These are phyloP conservation scores for Rhopalosiphum maidis DNA, from an alignment of 1,140 invertebrate genomes.

Conservation along the genomic window DNA sequence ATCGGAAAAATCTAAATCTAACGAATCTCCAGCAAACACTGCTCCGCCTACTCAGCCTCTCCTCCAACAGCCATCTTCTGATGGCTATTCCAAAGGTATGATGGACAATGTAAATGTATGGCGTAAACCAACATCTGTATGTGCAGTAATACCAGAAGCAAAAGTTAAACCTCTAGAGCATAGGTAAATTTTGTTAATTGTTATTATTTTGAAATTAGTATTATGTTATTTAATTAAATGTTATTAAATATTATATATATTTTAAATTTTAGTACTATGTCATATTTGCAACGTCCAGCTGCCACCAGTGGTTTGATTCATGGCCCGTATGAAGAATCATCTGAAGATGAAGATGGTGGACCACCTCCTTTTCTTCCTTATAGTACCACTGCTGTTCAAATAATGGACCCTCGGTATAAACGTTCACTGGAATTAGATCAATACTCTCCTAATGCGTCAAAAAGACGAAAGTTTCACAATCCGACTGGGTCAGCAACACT, in stretches of 20 bases:
- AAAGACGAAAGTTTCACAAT: slow-evolving; percentile 31
- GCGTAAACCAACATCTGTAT: slow-evolving; percentile 46
- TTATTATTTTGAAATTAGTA: not conserved
- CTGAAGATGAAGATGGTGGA: slow-evolving; percentile 44
- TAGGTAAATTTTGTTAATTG: slow-evolving; percentile 3
- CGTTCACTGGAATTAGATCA: slow-evolving; percentile 43
- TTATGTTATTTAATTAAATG: not conserved
- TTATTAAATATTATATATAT: not conserved
- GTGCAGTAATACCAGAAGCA: slow-evolving; percentile 47
- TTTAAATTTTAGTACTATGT: slow-evolving; percentile 37
- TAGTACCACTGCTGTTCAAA: not conserved
- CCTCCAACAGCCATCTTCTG: slow-evolving; percentile 62
- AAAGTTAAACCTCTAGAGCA: slow-evolving; percentile 50
- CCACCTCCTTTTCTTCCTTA: slow-evolving; percentile 25
- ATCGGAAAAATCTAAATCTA: slow-evolving; percentile 39
- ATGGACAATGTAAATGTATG: slow-evolving; percentile 51
- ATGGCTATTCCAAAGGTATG: slow-evolving; percentile 58
- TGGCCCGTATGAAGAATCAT: slow-evolving; percentile 40
- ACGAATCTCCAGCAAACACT: slow-evolving; percentile 59
- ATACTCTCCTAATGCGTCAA: slow-evolving; percentile 1
- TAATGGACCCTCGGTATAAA: slow-evolving; percentile 53
- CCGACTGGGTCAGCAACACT: not conserved
- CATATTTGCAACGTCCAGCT: slow-evolving; percentile 31
- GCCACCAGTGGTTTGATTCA: slow-evolving; percentile 22
- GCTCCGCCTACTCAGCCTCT: slow-evolving; percentile 62